These are phyloP conservation scores for Contarinia nasturtii DNA, from an alignment of 1,140 invertebrate genomes.

Conservation along the genomic window DNA sequence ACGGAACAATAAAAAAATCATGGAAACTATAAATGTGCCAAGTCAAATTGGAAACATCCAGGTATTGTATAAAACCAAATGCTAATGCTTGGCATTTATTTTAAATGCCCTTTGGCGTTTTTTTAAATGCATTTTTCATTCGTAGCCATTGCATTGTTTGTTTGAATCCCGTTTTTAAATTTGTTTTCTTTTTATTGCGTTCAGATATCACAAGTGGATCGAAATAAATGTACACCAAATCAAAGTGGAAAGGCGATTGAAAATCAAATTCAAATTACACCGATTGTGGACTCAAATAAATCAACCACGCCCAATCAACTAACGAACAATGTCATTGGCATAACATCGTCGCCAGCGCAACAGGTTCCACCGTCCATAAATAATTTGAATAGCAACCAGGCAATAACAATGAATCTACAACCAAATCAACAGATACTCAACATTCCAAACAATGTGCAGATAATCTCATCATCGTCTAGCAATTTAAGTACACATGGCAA, in stretches of 20 bases:
- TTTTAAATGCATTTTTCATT: no score
- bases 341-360: not conserved
- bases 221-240: constrained; percentile 9
- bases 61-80: no score
- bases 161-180: constrained; percentile 13
- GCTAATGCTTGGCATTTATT: no score
- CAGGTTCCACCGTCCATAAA: not conserved
- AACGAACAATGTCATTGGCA: not conserved
- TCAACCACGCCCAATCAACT: not conserved
- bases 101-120: no score
- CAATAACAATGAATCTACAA: constrained; percentile 1
- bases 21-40: constrained; percentile 10
- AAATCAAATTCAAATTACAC: constrained; percentile 25
- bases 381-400: not conserved
- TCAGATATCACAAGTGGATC: constrained; percentile 11
- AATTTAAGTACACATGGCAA: not conserved
- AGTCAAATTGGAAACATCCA: constrained; percentile 23
- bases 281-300: constrained; percentile 12
- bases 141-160: no score
- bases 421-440: constrained; percentile 1
- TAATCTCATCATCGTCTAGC: constrained; percentile 5
- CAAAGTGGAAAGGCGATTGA: constrained; percentile 15
- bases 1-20: not conserved
- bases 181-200: not conserved
- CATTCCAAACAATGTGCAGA: not conserved